A percentile compares a stretch with the other conserved stretches of the same genome.
Conservation (phyloP, 2,113 vertebrate genomes). For the rabbit (Oryctolagus cuniculus) region mOryCun1.1 NC_091445.1:72211501-72212000, state of each 20-base stretch:
- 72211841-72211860: background rate
- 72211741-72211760: slow-evolving; percentile 5
- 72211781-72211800: background rate
- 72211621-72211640: slow-evolving; percentile 3
- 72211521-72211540: background rate
- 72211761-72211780: background rate
- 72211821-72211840: background rate
- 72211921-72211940: background rate
- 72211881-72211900: background rate
- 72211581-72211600: background rate
- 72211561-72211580: background rate
- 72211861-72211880: background rate
- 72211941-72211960: background rate
- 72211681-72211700: background rate
- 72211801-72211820: background rate
- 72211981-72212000: too few relatives aligned
- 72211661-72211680: background rate
- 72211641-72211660: background rate
- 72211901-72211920: background rate
- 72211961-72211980: background rate
- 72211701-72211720: background rate
- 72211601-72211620: background rate
- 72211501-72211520: background rate
- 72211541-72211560: background rate
- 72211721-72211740: background rate